Evolutionary conservation across 2,888 invertebrate species (phyloP), one percentile per base, ranked within the genome.

Genomic region (Crocallis elinguaria): DNA sequence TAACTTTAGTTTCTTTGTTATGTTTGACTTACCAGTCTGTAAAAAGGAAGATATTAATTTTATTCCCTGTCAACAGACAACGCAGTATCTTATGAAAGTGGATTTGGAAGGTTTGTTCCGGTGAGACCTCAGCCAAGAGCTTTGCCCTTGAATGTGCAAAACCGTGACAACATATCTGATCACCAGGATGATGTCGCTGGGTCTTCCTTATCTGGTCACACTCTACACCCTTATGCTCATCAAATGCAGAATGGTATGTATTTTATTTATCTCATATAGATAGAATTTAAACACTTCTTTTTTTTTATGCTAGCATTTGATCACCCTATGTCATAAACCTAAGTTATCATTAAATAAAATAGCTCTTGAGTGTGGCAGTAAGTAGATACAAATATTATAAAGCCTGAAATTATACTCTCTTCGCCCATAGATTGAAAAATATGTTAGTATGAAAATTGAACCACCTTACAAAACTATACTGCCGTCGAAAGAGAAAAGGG

Each of bases 71-170:
- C 43, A 60, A 61, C 44, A 92, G 92, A 92, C 61, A 88, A 89
- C 64, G 78, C 89, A 21, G 84, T 82, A 27, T 73, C 86, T 46
- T 88, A 86, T 77, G 92, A 92, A 66, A 86, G 86, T 80, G 89
- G 90, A 45, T 87, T 89, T 71, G 88, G 90, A 62, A 82, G 92
- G 64, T 92, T 92, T 81, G 92, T 92, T 27, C 92, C 92, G 29
- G 92, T 92, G 16, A 79, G 92, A 60, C 92, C 92, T 0, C 92
- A 92, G 64, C 92, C 92, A 2, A 81, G 92, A 33, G 87, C 80
- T 8, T 69, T 91, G 49, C 90, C 90, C 1, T 66, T 90, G 58
- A 88, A 86, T 66, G 87, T 84, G 4, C 90, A 91, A 65, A 89
- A 86, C 60, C 82, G 88, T 46, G 89, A 91, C 57, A 82, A 79